These are phyloP conservation scores for Phenganax marumi DNA, from an alignment of 92 coral and sea anemone species.

Conservation along the genomic window DNA sequence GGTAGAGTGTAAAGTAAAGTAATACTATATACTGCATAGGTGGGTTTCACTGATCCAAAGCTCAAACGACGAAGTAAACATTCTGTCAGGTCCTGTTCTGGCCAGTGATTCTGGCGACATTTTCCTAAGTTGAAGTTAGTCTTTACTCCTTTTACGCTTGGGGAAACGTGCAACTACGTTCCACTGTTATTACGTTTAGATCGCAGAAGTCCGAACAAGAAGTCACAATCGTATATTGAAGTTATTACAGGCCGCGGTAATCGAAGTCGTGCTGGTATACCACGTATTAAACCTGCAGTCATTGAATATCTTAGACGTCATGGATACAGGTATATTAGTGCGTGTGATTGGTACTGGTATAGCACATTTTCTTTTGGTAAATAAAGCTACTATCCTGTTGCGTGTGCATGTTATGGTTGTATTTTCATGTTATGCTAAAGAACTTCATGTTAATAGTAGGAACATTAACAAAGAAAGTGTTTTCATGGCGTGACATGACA, in stretches of 20 bases:
- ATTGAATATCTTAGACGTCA: constrained; percentile 72
- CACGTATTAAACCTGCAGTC: constrained; percentile 90
- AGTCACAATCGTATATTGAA: constrained; percentile 37
- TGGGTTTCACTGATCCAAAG: background rate
- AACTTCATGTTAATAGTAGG: too few relatives aligned
- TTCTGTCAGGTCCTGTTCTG: background rate
- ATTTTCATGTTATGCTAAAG: too few relatives aligned
- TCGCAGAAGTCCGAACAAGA: constrained; percentile 19
- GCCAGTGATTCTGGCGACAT: too few relatives aligned
- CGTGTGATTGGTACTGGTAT: background rate
- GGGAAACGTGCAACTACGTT: background rate
- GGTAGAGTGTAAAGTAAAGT: background rate
- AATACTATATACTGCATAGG: background rate
- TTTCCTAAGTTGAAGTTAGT: too few relatives aligned
- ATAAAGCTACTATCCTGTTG: too few relatives aligned
- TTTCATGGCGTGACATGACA: too few relatives aligned
- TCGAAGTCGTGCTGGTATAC: constrained; percentile 85
- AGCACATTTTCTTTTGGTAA: too few relatives aligned
- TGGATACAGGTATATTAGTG: constrained; percentile 65
- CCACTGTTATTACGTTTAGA: background rate
- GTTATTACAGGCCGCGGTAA: constrained; percentile 91
- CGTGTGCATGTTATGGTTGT: too few relatives aligned
- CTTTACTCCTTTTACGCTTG: too few relatives aligned
- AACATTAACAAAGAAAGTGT: too few relatives aligned
- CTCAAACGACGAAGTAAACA: background rate